Evolutionary conservation across 2,113 vertebrate genomes (phyloP), one percentile per base, ranked within the genome.

Genomic region (Vidua chalybeata): DNA sequence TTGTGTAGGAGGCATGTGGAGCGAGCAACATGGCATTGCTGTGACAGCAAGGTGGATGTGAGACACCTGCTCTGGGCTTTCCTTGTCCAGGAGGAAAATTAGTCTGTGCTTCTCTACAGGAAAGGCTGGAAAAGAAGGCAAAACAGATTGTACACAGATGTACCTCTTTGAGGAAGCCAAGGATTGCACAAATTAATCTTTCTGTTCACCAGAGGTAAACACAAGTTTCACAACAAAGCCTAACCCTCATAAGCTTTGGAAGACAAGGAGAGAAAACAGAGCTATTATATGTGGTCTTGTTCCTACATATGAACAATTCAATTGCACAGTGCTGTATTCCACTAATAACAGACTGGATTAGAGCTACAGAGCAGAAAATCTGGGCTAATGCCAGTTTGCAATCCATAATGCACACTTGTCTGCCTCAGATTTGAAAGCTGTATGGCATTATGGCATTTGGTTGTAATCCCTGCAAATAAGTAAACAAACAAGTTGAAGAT

Each of bases 351-450:
- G 37, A 31, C 63, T 67, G 76, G 72, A 84, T 92, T 94, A 94
- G 79, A 93, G 59, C 64, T 85, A 55, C 59, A 77, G 85, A 89
- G 82, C 63, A 83, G 92, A 86, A 90, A 96, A 93, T 83, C 71
- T 90, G 59, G 45, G 59, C 59, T 94, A 86, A 80, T 86, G 86
- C 90, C 76, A 71, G 17, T 66, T 77, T 84, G 27, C 63, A 83
- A 11, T 77, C 46, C 72, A 58, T 85, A 86, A 67, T 0, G 0
- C 63, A 66, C 81, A 35, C 18, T 84, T 84, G 48, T 81, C 51
- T 92, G 75, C 54, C 83, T 85, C 49, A 68, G 41, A 79, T 68
- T 89, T 87, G 77, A 72, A 94, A 84, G 18, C 35, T 81, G 17
- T 37, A 10, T 61, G 90, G 41, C 33, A 13, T 75, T 63, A 45